Conservation (phyloP, 2,888 invertebrate species). For the Willowsia nigromaculata region DNA sequence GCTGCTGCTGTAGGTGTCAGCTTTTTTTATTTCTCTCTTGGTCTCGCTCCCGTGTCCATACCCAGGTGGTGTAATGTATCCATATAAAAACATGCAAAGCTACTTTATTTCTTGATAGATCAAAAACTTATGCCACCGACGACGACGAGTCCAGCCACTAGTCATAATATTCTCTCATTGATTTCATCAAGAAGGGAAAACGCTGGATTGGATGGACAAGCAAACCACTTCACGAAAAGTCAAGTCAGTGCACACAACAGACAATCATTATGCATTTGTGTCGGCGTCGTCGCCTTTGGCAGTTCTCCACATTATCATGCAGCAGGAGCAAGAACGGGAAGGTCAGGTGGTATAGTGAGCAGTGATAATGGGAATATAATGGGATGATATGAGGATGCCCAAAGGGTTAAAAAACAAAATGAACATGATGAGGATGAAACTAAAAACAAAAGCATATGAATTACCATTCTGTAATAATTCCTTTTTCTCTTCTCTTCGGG, state of each 20-base stretch:
- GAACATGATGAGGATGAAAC: background rate
- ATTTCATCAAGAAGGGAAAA: background rate
- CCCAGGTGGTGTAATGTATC: background rate
- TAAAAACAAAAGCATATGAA: background rate
- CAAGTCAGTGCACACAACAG: background rate
- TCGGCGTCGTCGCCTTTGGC: slow-evolving; percentile 25
- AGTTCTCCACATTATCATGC: background rate
- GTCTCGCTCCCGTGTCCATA: background rate
- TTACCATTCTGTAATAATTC: background rate
- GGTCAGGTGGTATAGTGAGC: background rate
- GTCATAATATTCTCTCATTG: slow-evolving; percentile 7
- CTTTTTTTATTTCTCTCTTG: background rate
- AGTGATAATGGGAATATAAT: slow-evolving; percentile 43
- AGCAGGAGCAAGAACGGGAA: background rate
- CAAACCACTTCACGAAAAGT: background rate
- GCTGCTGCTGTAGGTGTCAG: slow-evolving; percentile 24
- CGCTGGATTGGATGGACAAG: background rate
- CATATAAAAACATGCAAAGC: slow-evolving; percentile 31
- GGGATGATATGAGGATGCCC: slow-evolving; percentile 13
- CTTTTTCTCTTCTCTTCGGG: background rate
- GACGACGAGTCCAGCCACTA: background rate
- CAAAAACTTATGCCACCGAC: slow-evolving; percentile 14
- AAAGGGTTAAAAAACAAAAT: slow-evolving; percentile 12
- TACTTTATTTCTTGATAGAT: slow-evolving; percentile 13
- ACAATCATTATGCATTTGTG: no score